These are phyloP conservation scores for Ianthella basta DNA, from an alignment of 37 sponge, comb jelly and placozoan species.

Conservation along the genomic window DNA sequence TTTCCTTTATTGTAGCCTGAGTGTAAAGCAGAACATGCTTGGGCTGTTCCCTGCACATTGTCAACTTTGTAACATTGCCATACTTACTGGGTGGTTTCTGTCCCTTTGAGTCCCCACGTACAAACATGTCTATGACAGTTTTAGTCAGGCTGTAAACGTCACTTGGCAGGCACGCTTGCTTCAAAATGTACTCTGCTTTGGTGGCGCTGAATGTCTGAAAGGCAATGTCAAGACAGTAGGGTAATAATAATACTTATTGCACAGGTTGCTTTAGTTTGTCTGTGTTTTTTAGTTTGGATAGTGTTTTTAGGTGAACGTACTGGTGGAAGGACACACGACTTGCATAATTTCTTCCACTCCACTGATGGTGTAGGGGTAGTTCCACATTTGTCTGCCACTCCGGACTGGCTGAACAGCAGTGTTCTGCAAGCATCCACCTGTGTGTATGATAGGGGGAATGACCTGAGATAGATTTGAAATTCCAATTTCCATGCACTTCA, in stretches of 20 bases:
- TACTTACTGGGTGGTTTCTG: constrained; percentile 18
- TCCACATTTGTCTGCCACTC: not conserved
- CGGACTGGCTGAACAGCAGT: not conserved
- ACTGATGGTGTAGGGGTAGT: constrained; percentile 2
- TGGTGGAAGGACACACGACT: constrained; percentile 29
- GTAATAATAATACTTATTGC: too few species aligned
- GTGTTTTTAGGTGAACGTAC: not conserved
- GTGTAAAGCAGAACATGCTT: not conserved
- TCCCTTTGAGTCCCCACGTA: not conserved
- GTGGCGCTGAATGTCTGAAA: constrained; percentile 9
- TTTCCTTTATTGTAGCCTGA: not conserved
- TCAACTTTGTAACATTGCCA: not conserved
- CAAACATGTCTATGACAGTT: not conserved
- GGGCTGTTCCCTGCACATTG: not conserved
- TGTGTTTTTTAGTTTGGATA: not conserved
- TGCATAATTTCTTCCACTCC: constrained; percentile 35
- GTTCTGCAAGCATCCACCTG: constrained; percentile 42
- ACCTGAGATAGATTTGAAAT: too few species aligned
- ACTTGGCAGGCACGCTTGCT: not conserved
- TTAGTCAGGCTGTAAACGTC: constrained; percentile 10
- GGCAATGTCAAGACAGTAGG: too few species aligned
- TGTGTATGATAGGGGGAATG: too few species aligned
- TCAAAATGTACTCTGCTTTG: not conserved
- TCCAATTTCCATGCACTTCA: too few species aligned
- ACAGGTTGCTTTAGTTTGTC: too few species aligned